Conservation (phyloP, 2,797 vertebrate genomes). For the Paedocypris micromegethes region DNA sequence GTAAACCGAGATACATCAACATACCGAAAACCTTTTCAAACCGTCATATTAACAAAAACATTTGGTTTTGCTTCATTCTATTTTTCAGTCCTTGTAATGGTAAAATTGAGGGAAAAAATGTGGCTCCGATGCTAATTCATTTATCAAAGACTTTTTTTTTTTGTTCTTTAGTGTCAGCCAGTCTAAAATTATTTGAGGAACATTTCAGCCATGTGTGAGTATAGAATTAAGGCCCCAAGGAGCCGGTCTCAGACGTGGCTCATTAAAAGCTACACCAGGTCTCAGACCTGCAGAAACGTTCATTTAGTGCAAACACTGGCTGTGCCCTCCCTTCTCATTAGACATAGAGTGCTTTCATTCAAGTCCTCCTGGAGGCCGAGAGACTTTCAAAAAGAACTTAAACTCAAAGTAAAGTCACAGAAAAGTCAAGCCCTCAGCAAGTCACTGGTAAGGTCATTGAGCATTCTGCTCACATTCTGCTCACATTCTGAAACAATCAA, state of each 20-base stretch:
- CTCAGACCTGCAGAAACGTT: constrained; percentile 54
- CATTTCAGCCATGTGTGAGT: constrained; percentile 24
- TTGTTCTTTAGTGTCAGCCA: constrained; percentile 44
- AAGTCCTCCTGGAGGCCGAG: constrained; percentile 55
- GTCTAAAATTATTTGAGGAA: constrained; percentile 48
- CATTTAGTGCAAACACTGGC: constrained; percentile 52
- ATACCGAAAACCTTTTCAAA: no score
- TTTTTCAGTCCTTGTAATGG: no score
- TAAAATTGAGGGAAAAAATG: no score
- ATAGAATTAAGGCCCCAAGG: constrained; percentile 51
- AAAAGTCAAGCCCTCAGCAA: constrained; percentile 40
- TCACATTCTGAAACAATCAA: not conserved
- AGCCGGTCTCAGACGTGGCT: constrained; percentile 57
- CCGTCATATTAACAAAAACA: no score
- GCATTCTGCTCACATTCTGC: constrained; percentile 7
- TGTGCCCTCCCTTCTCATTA: constrained; percentile 57
- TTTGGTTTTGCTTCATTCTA: no score
- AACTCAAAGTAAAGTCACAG: constrained; percentile 56
- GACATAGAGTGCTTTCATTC: constrained; percentile 55
- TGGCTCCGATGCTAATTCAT: constrained; percentile 41
- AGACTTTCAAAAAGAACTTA: constrained; percentile 29
- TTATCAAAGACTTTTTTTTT: constrained; percentile 33
- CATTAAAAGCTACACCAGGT: constrained; percentile 59
- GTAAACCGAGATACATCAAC: no score
- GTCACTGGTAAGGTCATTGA: constrained; percentile 16